phyloP scores from a whole-genome alignment of 2,888 invertebrate genomes.

The Deroplatys truncata region DNA sequence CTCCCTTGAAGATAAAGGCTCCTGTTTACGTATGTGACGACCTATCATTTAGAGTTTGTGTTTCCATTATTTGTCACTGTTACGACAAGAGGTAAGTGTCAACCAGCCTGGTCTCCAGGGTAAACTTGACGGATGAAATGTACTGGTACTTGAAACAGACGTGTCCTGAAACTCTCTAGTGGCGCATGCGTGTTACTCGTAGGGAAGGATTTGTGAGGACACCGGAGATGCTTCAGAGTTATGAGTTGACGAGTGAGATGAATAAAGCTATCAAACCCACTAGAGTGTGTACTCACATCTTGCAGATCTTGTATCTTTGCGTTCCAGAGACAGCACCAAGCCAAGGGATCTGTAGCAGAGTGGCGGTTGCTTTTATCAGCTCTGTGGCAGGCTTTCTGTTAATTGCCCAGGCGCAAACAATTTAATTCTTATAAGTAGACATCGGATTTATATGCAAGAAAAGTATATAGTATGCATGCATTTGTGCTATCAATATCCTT shows the following conservation, averaged over 20 bases:
- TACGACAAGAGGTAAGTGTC: background rate
- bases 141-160: background rate
- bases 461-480: too few relatives aligned
- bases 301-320: background rate
- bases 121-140: conserved; percentile 4
- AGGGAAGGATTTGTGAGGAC: background rate
- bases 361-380: too few relatives aligned
- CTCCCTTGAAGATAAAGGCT: background rate
- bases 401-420: too few relatives aligned
- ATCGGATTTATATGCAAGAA: too few relatives aligned
- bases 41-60: background rate
- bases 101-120: background rate
- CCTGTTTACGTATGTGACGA: background rate
- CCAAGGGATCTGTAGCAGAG: too few relatives aligned
- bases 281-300: background rate
- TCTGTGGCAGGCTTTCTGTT: too few relatives aligned
- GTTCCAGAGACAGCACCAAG: too few relatives aligned
- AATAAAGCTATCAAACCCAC: background rate
- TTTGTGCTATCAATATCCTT: too few relatives aligned
- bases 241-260: background rate
- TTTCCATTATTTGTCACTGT: conserved; percentile 3
- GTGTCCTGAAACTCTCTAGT: background rate
- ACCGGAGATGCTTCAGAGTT: background rate
- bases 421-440: too few relatives aligned
- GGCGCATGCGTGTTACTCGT: background rate